A percentile compares a stretch with the other conserved stretches of the same genome.
Conservation (phyloP, 1,140 invertebrate species). For the Mesaphorura yosii region DNA sequence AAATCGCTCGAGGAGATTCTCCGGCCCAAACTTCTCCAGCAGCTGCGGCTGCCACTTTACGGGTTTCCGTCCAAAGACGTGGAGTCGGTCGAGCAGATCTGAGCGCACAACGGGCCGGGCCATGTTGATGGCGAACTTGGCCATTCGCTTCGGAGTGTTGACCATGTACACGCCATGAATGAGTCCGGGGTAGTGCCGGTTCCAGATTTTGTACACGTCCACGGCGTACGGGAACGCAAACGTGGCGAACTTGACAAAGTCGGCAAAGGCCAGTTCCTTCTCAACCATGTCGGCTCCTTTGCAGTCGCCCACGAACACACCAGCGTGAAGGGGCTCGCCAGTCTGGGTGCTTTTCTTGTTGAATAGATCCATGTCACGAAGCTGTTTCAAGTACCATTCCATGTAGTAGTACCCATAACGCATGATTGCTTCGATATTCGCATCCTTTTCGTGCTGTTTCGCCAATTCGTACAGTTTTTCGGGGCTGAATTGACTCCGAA, state of each 20-base stretch:
- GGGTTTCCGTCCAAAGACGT: not conserved
- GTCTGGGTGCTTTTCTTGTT: not conserved
- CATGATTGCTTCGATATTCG: no score
- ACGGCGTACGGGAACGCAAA: not conserved
- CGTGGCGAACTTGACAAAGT: no score
- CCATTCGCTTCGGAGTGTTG: not conserved
- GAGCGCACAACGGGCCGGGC: not conserved
- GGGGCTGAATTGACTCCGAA: no score
- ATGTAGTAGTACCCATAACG: not conserved
- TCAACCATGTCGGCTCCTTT: no score
- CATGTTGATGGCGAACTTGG: not conserved
- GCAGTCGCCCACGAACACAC: no score
- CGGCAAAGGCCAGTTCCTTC: no score
- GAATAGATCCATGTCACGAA: not conserved
- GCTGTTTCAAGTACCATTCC: not conserved
- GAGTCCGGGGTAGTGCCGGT: not conserved
- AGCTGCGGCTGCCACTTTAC: not conserved
- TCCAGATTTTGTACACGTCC: not conserved
- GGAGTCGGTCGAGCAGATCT: not conserved
- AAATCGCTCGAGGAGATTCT: not conserved
- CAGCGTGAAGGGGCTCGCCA: not conserved
- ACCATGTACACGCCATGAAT: not conserved
- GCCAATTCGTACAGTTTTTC: no score
- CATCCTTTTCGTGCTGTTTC: no score
- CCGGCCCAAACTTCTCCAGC: not conserved